Evolutionary conservation across 2,113 vertebrate species (phyloP), one percentile per base, ranked within the genome.

Genomic region (Phyllopteryx taeniolatus): DNA sequence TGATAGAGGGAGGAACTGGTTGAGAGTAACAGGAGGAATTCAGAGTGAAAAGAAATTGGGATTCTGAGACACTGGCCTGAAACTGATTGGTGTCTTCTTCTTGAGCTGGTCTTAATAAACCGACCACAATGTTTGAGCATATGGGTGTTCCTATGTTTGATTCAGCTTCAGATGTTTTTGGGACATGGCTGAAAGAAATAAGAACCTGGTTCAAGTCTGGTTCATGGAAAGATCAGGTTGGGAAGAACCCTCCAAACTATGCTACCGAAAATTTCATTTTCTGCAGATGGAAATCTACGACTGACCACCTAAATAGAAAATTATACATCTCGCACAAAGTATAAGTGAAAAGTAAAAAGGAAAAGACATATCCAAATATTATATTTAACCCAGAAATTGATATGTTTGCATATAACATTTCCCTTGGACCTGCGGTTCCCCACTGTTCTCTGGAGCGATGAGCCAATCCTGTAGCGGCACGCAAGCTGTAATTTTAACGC

Each of bases 391-490:
- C 76, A 15, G 43, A 84, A 86, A 85, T 85, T 82, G 85, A 88
- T 83, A 80, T 82, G 78, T 83, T 89, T 89, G 83, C 47, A 35
- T 79, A 61, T 81, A 82, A 81, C 68, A 73, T 79, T 89, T 87
- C 81, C 75, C 68, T 71, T 35, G 74, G 83, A 71, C 43, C 35
- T 85, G 86, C 54, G 85, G 86, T 85, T 84, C 79, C 70, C 81
- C 82, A 35, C 72, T 46, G 74, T 78, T 87, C 77, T 73, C 76
- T 78, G 67, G 70, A 79, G 76, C 57, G 0, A 72, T 74, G 79
- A 88, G 82, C 83, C 83, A 81, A 74, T 47, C 35, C 81, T 75
- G 75, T 44, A 75, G 83, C 49, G 56, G 82, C 89, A 89, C 56
- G 81, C 83, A 85, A 81, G 79, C 78, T 70, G 71, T 87, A 84